These are phyloP conservation scores for Polydrusus tereticollis DNA, from an alignment of 2,888 invertebrate genomes.

Conservation along the genomic window DNA sequence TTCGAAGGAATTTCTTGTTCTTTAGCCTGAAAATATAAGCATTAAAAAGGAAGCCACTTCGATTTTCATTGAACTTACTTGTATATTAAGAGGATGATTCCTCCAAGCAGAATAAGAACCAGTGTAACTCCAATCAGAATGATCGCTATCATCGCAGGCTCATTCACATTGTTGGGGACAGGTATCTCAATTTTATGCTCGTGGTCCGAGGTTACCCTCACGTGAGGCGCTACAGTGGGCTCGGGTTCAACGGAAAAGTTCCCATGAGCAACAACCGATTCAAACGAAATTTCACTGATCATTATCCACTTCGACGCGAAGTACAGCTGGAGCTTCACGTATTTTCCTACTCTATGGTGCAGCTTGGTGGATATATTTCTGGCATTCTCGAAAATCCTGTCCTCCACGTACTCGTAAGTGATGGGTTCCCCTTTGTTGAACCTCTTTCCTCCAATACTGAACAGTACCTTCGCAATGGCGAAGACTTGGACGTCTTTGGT, in stretches of 20 bases:
- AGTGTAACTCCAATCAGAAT: constrained; percentile 83
- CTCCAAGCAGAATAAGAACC: constrained; percentile 76
- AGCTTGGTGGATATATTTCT: constrained; percentile 86
- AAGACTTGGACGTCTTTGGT: constrained; percentile 89
- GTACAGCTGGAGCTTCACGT: constrained; percentile 81
- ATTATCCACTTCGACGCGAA: constrained; percentile 91
- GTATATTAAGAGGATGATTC: constrained; percentile 74
- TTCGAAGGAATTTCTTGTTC: constrained; percentile 70
- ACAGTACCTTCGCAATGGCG: constrained; percentile 81
- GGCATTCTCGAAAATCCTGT: constrained; percentile 84
- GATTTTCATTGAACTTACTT: too few species aligned
- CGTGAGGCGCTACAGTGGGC: constrained; percentile 69
- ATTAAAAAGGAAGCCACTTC: too few species aligned
- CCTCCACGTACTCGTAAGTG: constrained; percentile 78
- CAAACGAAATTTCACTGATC: constrained; percentile 90
- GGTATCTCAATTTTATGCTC: constrained; percentile 71
- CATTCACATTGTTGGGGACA: constrained; percentile 76
- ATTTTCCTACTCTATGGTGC: constrained; percentile 84
- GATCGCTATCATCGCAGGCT: constrained; percentile 81
- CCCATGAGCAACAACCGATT: constrained; percentile 81
- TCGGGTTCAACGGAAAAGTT: constrained; percentile 80
- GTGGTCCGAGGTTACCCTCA: constrained; percentile 67
- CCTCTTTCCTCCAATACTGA: constrained; percentile 83
- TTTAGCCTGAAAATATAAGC: constrained; percentile 23
- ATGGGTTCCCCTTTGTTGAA: constrained; percentile 83